Base-by-base conservation (phyloP, 2,113 vertebrate species). In the Amphiprion ocellaris region DNA sequence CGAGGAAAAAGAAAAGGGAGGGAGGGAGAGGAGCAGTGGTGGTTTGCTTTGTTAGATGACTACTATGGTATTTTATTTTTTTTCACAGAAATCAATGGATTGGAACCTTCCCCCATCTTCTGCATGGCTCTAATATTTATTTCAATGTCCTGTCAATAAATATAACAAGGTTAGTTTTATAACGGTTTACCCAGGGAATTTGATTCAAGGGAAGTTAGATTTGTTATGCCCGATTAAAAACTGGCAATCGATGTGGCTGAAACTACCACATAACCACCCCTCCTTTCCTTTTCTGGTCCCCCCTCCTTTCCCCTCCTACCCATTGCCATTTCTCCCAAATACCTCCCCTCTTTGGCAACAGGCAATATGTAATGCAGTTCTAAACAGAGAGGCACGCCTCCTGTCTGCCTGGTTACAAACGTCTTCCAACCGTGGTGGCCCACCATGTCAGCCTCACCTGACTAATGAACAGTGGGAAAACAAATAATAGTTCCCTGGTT, bases 91-190 rank as follows among this genome's bases (percentile, higher is more conserved):
- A 96, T 97, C 96, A 95, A 95, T 97, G 94, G 88, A 94, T 95
- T 94, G 91, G 95, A 97, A 95, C 92, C 93, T 93, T 93, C 93
- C 92, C 94, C 93, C 92, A 92, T 92, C 93, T 94, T 93, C 92
- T 94, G 93, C 93, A 94, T 92, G 92, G 89, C 94, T 94, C 90
- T 96, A 95, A 96, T 96, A 96, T 97, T 97, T 97, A 97, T 97
- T 96, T 97, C 94, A 96, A 92, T 96, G 94, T 95, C 94, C 94
- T 95, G 95, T 97, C 96, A 97, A 98, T 98, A 97, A 95, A 97
- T 96, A 94, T 96, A 97, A 97, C 94, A 95, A 96, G 95, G 94
- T 97, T 97, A 96, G 92, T 95, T 96, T 97, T 96, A 95, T 95
- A 94, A 95, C 92, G 88, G 89, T 94, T 96, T 96, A 95, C 90